These are phyloP conservation scores for Atrichornis clamosus DNA, from an alignment of 2,113 vertebrate genomes.

Conservation along the genomic window DNA sequence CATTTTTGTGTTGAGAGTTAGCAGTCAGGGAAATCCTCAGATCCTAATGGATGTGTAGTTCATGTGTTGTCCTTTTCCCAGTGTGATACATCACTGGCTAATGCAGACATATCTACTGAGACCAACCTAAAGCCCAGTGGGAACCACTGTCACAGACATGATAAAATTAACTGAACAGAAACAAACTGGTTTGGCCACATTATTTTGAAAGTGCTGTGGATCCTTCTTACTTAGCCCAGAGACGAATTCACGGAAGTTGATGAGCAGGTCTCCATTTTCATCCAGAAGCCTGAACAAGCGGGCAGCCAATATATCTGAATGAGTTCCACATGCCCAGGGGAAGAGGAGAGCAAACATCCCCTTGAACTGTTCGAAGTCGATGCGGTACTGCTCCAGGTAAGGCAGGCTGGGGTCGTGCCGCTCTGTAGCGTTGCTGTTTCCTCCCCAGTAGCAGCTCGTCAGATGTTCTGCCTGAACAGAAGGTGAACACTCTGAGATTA, in stretches of 20 bases:
- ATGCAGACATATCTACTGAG: not conserved
- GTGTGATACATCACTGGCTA: not conserved
- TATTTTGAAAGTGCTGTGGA: not conserved
- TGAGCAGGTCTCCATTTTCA: slow-evolving; percentile 89
- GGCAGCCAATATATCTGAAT: slow-evolving; percentile 84
- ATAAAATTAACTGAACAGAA: not conserved
- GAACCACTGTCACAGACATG: not conserved
- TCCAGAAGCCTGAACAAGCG: slow-evolving; percentile 91
- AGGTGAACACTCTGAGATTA: not conserved
- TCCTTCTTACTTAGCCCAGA: slow-evolving; percentile 84
- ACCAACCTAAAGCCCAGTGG: not conserved
- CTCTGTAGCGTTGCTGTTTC: slow-evolving; percentile 89
- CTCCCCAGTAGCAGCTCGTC: slow-evolving; percentile 98
- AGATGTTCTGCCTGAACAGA: slow-evolving; percentile 88
- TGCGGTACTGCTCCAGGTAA: slow-evolving; percentile 97
- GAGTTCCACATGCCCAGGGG: slow-evolving; percentile 88
- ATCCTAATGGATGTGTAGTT: rapidly evolving
- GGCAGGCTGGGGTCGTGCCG: slow-evolving; percentile 96
- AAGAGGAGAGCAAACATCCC: slow-evolving; percentile 90
- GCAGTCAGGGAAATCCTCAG: not conserved
- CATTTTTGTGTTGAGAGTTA: not conserved
- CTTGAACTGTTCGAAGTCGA: slow-evolving; percentile 95
- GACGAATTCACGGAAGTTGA: slow-evolving; percentile 97
- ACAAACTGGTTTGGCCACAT: not conserved
- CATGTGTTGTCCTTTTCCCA: not conserved